Base-by-base conservation (phyloP, 2,797 vertebrate species). In the Sebastiscus tertius region DNA sequence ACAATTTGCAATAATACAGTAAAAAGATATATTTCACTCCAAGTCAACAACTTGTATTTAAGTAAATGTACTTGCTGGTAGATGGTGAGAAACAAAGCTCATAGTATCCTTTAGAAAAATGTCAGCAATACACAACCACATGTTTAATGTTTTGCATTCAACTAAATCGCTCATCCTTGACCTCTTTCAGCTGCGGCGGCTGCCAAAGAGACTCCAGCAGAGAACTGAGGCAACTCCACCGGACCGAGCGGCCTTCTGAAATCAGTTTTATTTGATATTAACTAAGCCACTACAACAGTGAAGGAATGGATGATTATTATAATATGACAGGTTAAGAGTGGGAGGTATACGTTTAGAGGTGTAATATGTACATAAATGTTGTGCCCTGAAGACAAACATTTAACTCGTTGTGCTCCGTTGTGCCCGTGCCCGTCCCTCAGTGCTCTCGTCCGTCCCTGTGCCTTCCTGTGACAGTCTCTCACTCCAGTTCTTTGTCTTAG, bases 171-270 rank as follows among this genome's bases (percentile, higher is more conserved):
- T 18, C 1, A 6, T 70, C 12, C 13, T 58, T 86, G 33, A 70
- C 67, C 59, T 82, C 24, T 83, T 90, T 55, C 84, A 87, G 83
- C 24, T 61, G 67, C 84, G 42, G 77, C 24, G 3, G 86, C 79
- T 87, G 91, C 86, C 64, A 95, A 94, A 86, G 95, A 95, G 72
- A 91, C 94, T 42, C 90, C 93, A n/a, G 89, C 88, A 31, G 93
- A 94, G 77, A 93, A 92, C 86, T 95, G 88, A 94, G 59, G 54
- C 73, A 9, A n/a, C 55, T 10, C 67, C 64, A 14, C 18, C 6
- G 18, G 67, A 68, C 62, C 6, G 6, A 75, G 69, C 78, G 80
- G 70, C 78, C 83, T 68, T 83, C 83, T 63, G 22, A 77, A 66
- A 82, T 83, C 65, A 54, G 20, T 77, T 81, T 52, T 56, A 81